These are phyloP conservation scores for Ceratina australensis DNA, from an alignment of 1,140 invertebrate genomes.

Conservation along the genomic window DNA sequence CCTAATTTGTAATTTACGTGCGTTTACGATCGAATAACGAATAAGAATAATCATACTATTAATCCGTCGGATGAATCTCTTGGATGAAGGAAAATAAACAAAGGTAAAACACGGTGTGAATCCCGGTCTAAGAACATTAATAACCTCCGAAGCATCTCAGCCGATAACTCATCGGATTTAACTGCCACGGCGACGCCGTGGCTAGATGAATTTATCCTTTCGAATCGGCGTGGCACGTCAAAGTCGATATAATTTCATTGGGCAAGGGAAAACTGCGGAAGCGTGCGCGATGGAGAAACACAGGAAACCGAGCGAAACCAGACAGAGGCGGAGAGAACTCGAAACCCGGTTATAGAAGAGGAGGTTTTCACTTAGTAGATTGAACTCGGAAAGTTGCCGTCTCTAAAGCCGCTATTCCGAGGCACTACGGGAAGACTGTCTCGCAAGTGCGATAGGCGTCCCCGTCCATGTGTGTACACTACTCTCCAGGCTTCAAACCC, in stretches of 20 bases:
- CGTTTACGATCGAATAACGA: too few relatives aligned
- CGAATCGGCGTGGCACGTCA: constrained; percentile 43
- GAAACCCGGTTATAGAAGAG: constrained; percentile 48
- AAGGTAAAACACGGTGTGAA: neutral
- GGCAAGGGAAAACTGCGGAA: constrained; percentile 48
- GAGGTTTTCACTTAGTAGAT: constrained; percentile 67
- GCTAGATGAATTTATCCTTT: constrained; percentile 28
- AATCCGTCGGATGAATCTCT: too few relatives aligned
- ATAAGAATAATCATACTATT: too few relatives aligned
- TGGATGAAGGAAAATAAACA: too few relatives aligned
- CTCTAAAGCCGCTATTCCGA: constrained; percentile 44
- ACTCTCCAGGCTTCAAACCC: too few relatives aligned
- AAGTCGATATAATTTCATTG: constrained; percentile 63
- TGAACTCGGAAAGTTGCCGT: constrained; percentile 54
- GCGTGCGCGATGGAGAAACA: constrained; percentile 13
- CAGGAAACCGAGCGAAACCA: neutral
- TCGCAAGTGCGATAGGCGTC: constrained; percentile 17
- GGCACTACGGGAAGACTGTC: constrained; percentile 22
- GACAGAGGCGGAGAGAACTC: constrained; percentile 32
- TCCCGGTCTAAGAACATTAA: neutral
- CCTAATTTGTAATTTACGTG: too few relatives aligned
- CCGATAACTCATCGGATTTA: constrained; percentile 25
- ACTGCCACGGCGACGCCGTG: neutral
- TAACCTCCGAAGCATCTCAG: neutral
- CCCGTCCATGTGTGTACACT: neutral